Evolutionary conservation across 2,797 vertebrate genomes (phyloP), one percentile per base, ranked within the genome.

Genomic region (Oreochromis mossambicus): DNA sequence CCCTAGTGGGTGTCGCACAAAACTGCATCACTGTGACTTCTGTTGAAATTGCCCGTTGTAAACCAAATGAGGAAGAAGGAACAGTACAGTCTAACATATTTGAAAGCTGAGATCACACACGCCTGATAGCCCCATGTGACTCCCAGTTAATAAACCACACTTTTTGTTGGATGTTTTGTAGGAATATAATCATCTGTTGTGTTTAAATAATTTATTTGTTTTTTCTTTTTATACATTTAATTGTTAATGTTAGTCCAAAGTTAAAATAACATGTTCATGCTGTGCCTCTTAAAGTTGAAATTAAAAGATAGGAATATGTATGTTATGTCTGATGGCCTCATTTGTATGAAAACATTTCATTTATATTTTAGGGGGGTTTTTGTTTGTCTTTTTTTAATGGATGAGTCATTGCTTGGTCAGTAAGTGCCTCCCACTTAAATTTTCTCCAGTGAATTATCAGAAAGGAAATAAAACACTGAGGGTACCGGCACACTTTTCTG

Each of bases 1-100:
- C 88, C 54, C 95, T 83, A 80, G 93, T 95, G 95, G 93, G 19
- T 10, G 14, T 54, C 36, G 10, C 24, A 1, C 78, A 56, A 29
- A 87, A 90, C 55, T 90, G 82, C 93, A 87, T 86, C 84, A 84
- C 66, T 85, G 61, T 84, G 63, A 80, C 52, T 89, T n/a, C 43
- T 29, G 36, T 34, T 87, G 13, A 36, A 19, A 58, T 11, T 19
- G 17, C 17, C 46, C 0, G 17, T 32, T 17, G 41, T 48, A 19
- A 73, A 5, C 68, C 68, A 17, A 73, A 48, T 73, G 43, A 48
- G 24, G 6, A 73, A 73, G 15, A 73, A 11, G 43, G 68, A 29
- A 29, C 7, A n/a, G 26, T 78, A 5, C 63, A 86, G 48, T 86
- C 38, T 55, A 79, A 84, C 54, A 73, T 24, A 81, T 43, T 63